Evolutionary conservation across 2,888 invertebrate genomes (phyloP), one percentile per base, ranked within the genome.

Genomic region (Parnassius mnemosyne): DNA sequence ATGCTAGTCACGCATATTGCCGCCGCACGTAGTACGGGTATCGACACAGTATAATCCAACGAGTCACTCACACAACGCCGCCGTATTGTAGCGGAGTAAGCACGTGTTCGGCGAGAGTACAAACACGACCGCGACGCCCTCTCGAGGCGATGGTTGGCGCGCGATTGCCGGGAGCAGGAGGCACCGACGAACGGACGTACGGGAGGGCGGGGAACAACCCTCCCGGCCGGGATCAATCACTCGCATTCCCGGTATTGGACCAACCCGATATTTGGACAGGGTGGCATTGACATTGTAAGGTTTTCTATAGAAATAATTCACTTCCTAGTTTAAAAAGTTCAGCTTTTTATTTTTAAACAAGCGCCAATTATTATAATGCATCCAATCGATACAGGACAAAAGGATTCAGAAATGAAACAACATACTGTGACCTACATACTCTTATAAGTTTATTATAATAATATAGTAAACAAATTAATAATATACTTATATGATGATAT

Each of bases 141-240:
- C 87, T 78, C 89, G 83, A 89, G 87, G 83, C 89, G 73, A 78
- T 81, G 85, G 87, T 82, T 81, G 80, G 87, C 89, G 89, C 88
- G 87, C 90, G 85, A 85, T 83, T 90, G 90, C 80, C 79, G 83
- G 77, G 77, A 72, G 70, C 79, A 82, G 77, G 77, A 72, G 70
- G 71, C 71, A 72, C 69, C 68, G 69, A 71, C 49, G 9, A 49
- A 12, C 49, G 49, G 72, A 70, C 64, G 67, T 76, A 73, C 77
- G 80, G 80, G 71, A 73, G 82, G 80, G 83, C 82, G 84, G 85
- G 87, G 84, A 82, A 84, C 84, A 85, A 85, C 87, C 89, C 88
- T 81, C 79, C 70, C 71, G 64, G 66, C 66, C 73, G 76, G 81
- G 81, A 82, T 82, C 83, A 84, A 84, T 84, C 81, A 80, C 72